Conservation (phyloP, 2,113 vertebrate genomes). For the Haplochromis vanheusdeni region DNA sequence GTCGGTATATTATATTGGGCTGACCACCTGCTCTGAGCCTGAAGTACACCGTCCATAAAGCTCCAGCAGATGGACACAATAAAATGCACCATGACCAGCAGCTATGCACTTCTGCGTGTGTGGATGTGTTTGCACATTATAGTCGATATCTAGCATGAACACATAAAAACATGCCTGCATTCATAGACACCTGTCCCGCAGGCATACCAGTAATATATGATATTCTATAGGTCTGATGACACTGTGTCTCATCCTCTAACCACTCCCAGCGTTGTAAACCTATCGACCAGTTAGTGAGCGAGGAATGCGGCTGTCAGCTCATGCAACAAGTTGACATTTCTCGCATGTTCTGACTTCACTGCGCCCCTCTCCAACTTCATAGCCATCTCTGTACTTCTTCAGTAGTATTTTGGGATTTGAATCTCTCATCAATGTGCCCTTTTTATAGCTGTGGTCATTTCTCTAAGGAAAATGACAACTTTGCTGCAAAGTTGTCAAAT, state of each 20-base stretch:
- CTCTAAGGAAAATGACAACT: not conserved
- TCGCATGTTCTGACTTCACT: constrained; percentile 34
- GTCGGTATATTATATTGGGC: constrained; percentile 50
- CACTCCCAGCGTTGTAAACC: constrained; percentile 36
- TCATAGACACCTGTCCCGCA: not conserved
- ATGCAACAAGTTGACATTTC: constrained; percentile 10
- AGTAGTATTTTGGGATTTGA: not conserved
- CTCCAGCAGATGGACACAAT: constrained; percentile 51
- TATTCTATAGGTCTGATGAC: constrained; percentile 54
- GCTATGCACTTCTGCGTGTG: not conserved
- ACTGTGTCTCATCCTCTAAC: constrained; percentile 12
- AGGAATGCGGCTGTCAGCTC: constrained; percentile 59
- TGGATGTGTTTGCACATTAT: not conserved
- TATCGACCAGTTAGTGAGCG: constrained; percentile 57
- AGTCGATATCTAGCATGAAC: constrained; percentile 4
- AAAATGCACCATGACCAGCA: constrained; percentile 51
- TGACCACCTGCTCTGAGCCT: constrained; percentile 61
- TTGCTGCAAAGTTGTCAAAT: not conserved
- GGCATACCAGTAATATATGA: constrained; percentile 28
- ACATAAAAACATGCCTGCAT: constrained; percentile 21
- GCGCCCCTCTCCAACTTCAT: not conserved
- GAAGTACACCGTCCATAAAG: constrained; percentile 44
- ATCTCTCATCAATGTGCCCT: not conserved
- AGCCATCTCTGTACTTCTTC: not conserved
- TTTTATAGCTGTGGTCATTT: not conserved